A percentile compares a stretch with the other conserved stretches of the same genome.
phyloP scores from a whole-genome alignment of 2,888 invertebrate genomes.

The Entomobrya proxima region DNA sequence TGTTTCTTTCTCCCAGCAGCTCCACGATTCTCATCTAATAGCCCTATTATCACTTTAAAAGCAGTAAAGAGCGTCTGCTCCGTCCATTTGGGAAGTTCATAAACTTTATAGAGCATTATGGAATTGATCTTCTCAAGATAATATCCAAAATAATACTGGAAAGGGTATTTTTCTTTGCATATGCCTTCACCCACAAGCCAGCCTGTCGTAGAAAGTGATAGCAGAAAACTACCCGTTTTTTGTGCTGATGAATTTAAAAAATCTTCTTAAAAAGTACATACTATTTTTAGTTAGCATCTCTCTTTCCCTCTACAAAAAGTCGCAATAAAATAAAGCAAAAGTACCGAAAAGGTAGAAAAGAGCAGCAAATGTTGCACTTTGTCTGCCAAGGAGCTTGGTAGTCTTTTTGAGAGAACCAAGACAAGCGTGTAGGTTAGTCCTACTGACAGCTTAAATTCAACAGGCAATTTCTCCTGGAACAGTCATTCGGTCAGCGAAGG shows the following conservation, averaged over 20 bases:
- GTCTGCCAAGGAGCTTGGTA: not conserved
- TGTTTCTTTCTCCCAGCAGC: not conserved
- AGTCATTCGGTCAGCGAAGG: not conserved
- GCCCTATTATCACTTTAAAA: constrained; percentile 32
- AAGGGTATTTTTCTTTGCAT: no score
- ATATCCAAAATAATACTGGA: no score
- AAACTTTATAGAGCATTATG: not conserved
- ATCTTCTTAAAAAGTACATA: no score
- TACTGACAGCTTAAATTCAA: constrained; percentile 4
- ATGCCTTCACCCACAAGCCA: no score
- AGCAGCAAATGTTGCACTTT: not conserved
- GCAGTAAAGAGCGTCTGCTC: not conserved
- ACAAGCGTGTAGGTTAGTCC: not conserved
- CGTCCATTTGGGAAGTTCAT: not conserved
- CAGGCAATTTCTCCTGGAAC: not conserved
- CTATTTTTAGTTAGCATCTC: no score
- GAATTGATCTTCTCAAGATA: not conserved
- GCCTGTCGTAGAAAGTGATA: no score
- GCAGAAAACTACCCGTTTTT: no score
- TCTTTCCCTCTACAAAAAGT: not conserved
- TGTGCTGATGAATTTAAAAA: no score
- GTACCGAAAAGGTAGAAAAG: not conserved
- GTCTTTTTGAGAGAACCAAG: not conserved
- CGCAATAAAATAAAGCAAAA: not conserved
- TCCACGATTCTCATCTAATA: not conserved